Evolutionary conservation across 2,113 vertebrate species (phyloP).

Genomic region (Ciconia stormi): DNA sequence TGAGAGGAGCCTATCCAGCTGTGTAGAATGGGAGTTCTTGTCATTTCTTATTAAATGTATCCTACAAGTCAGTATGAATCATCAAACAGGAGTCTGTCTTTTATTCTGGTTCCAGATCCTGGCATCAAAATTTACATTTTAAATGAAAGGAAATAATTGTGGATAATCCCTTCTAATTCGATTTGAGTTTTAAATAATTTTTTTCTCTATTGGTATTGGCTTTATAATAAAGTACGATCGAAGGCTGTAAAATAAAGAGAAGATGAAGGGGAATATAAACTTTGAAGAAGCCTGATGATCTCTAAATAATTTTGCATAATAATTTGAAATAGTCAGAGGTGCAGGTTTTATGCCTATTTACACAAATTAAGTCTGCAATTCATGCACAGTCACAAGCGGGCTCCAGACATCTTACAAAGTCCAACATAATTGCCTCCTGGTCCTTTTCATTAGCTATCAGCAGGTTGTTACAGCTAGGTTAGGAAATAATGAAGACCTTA

Average conservation of each 20-base stretch:
- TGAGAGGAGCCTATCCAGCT: not conserved
- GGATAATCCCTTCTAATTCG: conserved; percentile 17
- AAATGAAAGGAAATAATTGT: not conserved
- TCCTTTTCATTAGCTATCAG: conserved; percentile 61
- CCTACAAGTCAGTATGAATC: not conserved
- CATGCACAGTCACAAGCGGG: not conserved
- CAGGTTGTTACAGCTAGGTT: conserved; percentile 40
- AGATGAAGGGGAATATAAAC: not conserved
- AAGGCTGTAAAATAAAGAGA: conserved; percentile 33
- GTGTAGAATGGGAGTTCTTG: not conserved
- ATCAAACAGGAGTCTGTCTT: conserved; percentile 17
- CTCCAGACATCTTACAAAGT: conserved; percentile 37
- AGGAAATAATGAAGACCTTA: conserved; percentile 46
- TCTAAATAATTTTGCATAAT: conserved; percentile 29
- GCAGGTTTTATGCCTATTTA: conserved; percentile 32
- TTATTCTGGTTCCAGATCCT: not conserved
- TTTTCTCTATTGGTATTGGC: conserved; percentile 1
- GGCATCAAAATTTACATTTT: conserved; percentile 49
- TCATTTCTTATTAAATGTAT: not conserved
- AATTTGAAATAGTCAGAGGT: not conserved
- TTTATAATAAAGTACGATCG: not conserved
- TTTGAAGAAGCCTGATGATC: not conserved
- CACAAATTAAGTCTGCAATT: conserved; percentile 50
- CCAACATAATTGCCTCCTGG: conserved; percentile 38
- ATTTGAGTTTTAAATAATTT: not conserved